Conservation (phyloP, 2,888 invertebrate genomes). For the Philonicus albiceps region DNA sequence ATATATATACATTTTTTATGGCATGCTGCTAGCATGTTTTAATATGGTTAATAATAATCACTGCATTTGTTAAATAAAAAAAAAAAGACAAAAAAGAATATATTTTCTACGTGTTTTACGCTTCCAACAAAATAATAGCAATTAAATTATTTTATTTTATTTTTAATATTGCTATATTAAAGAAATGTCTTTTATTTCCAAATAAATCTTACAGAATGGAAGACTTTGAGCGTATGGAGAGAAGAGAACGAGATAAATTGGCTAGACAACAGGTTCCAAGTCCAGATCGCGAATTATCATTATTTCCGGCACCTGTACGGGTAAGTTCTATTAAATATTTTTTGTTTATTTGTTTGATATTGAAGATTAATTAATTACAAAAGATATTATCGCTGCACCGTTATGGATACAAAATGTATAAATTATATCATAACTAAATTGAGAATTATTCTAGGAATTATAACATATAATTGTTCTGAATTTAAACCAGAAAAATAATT, state of each 20-base stretch:
- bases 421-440: not conserved
- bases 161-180: not conserved
- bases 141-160: not conserved
- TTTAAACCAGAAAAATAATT: too few relatives aligned
- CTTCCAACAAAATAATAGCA: not conserved
- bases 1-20: not conserved
- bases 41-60: not conserved
- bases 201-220: constrained; percentile 58
- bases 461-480: too few relatives aligned
- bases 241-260: constrained; percentile 62
- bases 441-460: too few relatives aligned
- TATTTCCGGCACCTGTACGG: constrained; percentile 62
- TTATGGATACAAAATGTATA: not conserved
- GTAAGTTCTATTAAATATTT: constrained; percentile 50
- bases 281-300: constrained; percentile 57
- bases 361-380: not conserved
- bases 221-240: constrained; percentile 60
- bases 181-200: not conserved
- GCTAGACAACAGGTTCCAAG: constrained; percentile 61
- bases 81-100: not conserved
- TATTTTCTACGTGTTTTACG: not conserved
- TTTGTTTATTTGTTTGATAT: not conserved
- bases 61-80: not conserved
- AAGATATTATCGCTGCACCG: not conserved
- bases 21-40: not conserved